Evolutionary conservation across 2,113 vertebrate species (phyloP), one percentile per base, ranked within the genome.

Genomic region (Takifugu bimaculatus): DNA sequence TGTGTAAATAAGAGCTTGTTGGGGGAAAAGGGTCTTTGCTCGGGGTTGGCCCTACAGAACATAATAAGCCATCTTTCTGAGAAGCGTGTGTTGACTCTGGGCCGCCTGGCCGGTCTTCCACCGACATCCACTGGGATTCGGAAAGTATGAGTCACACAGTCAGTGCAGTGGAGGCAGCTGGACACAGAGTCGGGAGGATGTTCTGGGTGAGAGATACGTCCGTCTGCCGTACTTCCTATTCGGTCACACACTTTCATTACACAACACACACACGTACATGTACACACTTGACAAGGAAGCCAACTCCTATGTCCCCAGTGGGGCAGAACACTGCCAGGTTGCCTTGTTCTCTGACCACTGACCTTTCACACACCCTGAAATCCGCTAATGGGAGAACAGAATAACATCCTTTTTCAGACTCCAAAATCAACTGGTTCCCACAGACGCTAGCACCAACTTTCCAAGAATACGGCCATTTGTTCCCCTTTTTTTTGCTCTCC

Each of bases 121-220:
- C 74, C 59, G 68, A 82, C 79, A 81, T 83, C 83, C 72, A 85
- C 70, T 60, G 68, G 86, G 77, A 87, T 77, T 77, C 85, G 88
- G 88, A 88, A 89, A 87, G 45, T 74, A 63, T 89, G 85, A 89
- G 81, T 89, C 88, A 89, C 72, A 15, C 74, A 66, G 58, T 27
- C 69, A 68, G 69, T 52, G 72, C 78, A 60, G 65, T 49, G 63
- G 75, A 74, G 72, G 76, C 54, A 50, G 72, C 76, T 72, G 80
- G 70, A 80, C 76, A 63, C 62, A 2, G 62, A 84, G 67, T 79
- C 83, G 81, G 81, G 81, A 83, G 85, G 85, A 89, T 87, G 87
- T 85, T 82, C 85, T 75, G 83, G 75, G 85, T 82, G 78, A 85
- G 74, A 79, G 80, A 82, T 78, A 77, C 67, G 84, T 85, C 83